Conservation (phyloP, 2,888 invertebrate species). For the Ctena decussata region DNA sequence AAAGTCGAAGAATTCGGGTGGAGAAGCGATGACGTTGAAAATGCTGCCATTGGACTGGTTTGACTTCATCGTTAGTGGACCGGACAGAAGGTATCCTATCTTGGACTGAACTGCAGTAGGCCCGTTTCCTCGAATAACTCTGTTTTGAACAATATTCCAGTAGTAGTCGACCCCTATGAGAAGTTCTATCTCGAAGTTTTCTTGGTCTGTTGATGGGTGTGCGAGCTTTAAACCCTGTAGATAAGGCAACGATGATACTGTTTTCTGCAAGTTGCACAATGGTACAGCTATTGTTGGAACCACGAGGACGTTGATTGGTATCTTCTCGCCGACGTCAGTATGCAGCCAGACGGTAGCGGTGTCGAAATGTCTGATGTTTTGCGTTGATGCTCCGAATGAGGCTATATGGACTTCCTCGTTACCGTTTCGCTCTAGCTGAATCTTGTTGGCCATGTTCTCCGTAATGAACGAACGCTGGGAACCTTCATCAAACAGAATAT, state of each 20-base stretch:
- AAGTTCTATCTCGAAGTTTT: too few relatives aligned
- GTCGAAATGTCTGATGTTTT: slow-evolving; percentile 5
- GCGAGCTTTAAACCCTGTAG: slow-evolving; percentile 34
- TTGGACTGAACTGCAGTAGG: slow-evolving; percentile 56
- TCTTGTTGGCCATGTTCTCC: slow-evolving; percentile 32
- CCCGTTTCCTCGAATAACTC: slow-evolving; percentile 39
- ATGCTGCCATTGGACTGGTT: too few relatives aligned
- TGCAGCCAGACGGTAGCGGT: slow-evolving; percentile 20
- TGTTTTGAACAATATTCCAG: slow-evolving; percentile 52
- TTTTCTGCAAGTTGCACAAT: background rate
- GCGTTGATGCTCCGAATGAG: slow-evolving; percentile 35
- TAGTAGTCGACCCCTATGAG: slow-evolving; percentile 35
- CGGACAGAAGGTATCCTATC: too few relatives aligned
- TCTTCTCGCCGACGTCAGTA: slow-evolving; percentile 23
- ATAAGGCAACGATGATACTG: background rate
- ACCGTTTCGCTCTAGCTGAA: slow-evolving; percentile 22
- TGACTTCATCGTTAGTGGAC: too few relatives aligned
- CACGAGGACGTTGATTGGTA: slow-evolving; percentile 51
- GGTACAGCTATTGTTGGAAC: slow-evolving; percentile 54
- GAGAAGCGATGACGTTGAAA: too few relatives aligned
- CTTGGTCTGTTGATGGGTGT: slow-evolving; percentile 40
- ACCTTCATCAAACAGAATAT: slow-evolving; percentile 39
- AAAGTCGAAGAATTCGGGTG: too few relatives aligned
- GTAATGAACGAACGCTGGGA: slow-evolving; percentile 46
- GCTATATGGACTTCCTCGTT: slow-evolving; percentile 34